These are phyloP conservation scores for Brachionichthys hirsutus DNA, from an alignment of 2,113 vertebrate species.

Conservation along the genomic window DNA sequence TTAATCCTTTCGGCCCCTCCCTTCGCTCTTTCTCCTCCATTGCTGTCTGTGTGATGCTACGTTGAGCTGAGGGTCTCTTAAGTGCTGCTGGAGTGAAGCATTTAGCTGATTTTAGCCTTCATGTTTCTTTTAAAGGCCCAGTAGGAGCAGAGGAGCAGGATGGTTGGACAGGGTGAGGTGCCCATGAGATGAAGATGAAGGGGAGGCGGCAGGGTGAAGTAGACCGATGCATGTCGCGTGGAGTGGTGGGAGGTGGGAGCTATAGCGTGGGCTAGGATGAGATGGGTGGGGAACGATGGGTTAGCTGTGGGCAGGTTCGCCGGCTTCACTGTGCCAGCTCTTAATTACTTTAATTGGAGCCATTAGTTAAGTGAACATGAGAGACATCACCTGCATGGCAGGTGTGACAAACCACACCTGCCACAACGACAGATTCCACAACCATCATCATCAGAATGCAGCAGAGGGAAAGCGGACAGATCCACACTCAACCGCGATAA, in stretches of 20 bases:
- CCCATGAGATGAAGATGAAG: conserved; percentile 21
- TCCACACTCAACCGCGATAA: conserved; percentile 9
- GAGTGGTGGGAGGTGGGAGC: conserved; percentile 33
- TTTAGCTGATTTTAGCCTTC: conserved; percentile 64
- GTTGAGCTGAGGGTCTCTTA: conserved; percentile 68
- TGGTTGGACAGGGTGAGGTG: conserved; percentile 15
- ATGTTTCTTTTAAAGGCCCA: conserved; percentile 66
- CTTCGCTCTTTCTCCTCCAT: conserved; percentile 15
- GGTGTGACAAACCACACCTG: conserved; percentile 65
- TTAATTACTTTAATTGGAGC: conserved; percentile 77
- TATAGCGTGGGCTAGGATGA: conserved; percentile 31
- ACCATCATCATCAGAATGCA: conserved; percentile 53
- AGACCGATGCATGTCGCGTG: conserved; percentile 20
- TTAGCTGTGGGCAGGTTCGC: conserved; percentile 35
- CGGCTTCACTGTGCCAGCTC: conserved; percentile 66
- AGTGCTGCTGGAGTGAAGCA: conserved; percentile 69
- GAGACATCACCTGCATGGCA: conserved; percentile 75
- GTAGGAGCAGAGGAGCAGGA: conserved; percentile 17
- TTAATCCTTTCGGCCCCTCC: conserved; percentile 37
- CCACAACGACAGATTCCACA: conserved; percentile 49
- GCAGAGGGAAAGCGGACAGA: conserved; percentile 50
- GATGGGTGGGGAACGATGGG: conserved; percentile 42
- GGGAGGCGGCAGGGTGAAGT: background rate
- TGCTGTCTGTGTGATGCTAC: conserved; percentile 56
- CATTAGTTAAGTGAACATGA: conserved; percentile 75